These are phyloP conservation scores for Phymastichus coffea DNA, from an alignment of 1,140 invertebrate genomes.

Conservation along the genomic window DNA sequence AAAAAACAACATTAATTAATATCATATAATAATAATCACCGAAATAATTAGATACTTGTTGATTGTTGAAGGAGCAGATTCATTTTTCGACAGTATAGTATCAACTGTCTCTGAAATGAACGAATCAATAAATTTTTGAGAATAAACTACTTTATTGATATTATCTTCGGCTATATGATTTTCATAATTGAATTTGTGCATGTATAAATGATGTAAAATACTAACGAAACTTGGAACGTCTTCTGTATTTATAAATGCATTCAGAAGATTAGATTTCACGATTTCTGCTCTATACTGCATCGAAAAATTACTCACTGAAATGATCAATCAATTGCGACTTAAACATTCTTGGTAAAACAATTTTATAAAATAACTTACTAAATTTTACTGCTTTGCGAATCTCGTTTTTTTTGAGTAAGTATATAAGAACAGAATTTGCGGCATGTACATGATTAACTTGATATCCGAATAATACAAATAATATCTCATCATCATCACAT, in stretches of 20 bases:
- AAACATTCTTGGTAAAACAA: not conserved
- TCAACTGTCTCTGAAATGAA: not conserved
- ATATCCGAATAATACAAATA: not conserved
- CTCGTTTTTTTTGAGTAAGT: not conserved
- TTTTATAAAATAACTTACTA: not conserved
- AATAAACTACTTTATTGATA: too few relatives aligned
- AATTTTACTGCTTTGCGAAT: slow-evolving; percentile 1
- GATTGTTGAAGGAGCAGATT: too few relatives aligned
- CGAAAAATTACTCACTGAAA: not conserved
- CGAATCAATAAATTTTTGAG: not conserved
- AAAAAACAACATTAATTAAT: not conserved
- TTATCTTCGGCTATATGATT: not conserved
- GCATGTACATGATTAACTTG: not conserved
- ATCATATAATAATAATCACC: not conserved
- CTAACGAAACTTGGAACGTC: not conserved
- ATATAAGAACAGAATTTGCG: not conserved
- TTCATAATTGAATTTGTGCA: not conserved
- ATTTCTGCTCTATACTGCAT: not conserved
- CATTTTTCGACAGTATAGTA: not conserved
- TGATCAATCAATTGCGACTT: not conserved
- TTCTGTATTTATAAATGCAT: slow-evolving; percentile 10
- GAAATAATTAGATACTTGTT: not conserved
- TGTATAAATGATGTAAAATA: not conserved
- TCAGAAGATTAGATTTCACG: not conserved
- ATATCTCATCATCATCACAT: not conserved